Evolutionary conservation across 2,888 invertebrate species (phyloP).

Genomic region (Crepidodera aurea): DNA sequence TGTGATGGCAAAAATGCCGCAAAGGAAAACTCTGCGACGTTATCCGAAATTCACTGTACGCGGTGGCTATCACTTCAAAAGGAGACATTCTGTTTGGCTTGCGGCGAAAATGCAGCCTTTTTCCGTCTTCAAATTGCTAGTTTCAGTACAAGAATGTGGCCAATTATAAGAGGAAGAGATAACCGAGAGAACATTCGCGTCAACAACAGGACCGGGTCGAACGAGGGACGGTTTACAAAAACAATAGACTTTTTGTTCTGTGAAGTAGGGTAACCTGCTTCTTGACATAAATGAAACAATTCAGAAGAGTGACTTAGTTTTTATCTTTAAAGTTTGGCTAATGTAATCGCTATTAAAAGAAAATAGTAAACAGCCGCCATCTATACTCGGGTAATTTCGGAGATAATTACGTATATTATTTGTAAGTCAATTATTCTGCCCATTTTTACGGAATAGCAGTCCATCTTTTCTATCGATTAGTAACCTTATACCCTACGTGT

Average conservation of each 20-base stretch:
- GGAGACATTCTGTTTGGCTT: conserved; percentile 38
- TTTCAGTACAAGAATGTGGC: conserved; percentile 41
- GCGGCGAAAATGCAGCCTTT: conserved; percentile 28
- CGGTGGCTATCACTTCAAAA: conserved; percentile 37
- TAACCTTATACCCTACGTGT: not conserved
- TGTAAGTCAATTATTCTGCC: too few relatives aligned
- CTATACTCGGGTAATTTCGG: too few relatives aligned
- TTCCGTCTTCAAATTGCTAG: conserved; percentile 35
- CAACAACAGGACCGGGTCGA: conserved; percentile 26
- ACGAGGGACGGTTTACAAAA: not conserved
- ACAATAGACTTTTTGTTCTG: not conserved
- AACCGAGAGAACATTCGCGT: conserved; percentile 35
- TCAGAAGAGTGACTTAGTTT: too few relatives aligned
- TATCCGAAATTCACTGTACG: conserved; percentile 32
- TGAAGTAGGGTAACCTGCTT: not conserved
- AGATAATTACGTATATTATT: too few relatives aligned
- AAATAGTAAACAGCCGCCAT: too few relatives aligned
- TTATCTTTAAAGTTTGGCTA: too few relatives aligned
- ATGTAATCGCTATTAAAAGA: too few relatives aligned
- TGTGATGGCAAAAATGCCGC: conserved; percentile 1
- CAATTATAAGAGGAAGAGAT: conserved; percentile 42
- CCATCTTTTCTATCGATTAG: not conserved
- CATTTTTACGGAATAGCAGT: too few relatives aligned
- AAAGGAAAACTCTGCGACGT: conserved; percentile 27
- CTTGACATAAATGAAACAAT: not conserved